Conservation (phyloP, 2,888 invertebrate species). For the Eristalis arbustorum region DNA sequence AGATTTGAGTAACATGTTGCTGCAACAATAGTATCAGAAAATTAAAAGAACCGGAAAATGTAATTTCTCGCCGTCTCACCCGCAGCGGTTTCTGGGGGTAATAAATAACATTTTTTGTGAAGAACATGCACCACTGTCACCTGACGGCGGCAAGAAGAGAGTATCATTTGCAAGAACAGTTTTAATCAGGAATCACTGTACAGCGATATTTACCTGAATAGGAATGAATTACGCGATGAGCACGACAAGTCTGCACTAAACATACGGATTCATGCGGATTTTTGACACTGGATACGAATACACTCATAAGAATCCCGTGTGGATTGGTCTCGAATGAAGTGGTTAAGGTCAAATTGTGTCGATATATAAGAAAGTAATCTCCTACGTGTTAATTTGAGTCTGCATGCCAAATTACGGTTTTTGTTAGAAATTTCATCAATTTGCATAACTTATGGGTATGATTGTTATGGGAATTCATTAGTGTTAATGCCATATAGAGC, state of each 20-base stretch:
- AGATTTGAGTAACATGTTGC: constrained; percentile 66
- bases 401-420: neutral
- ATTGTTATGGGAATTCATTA: neutral
- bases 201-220: too few relatives aligned
- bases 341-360: neutral
- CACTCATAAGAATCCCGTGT: neutral
- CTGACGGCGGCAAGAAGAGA: constrained; percentile 15
- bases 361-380: neutral
- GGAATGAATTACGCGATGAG: too few relatives aligned
- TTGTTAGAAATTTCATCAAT: neutral
- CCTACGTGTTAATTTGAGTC: neutral
- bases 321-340: neutral
- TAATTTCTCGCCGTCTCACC: constrained; percentile 2
- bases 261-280: neutral
- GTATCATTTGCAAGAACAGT: too few relatives aligned
- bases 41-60: constrained; percentile 13
- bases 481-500: neutral
- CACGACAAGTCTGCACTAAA: neutral
- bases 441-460: neutral
- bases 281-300: neutral
- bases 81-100: constrained; percentile 38
- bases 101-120: constrained; percentile 57
- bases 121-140: constrained; percentile 54
- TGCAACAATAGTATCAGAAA: constrained; percentile 44
- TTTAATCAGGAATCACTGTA: too few relatives aligned